Conservation (phyloP, 2,797 vertebrate species). For the Podargus strigoides region DNA sequence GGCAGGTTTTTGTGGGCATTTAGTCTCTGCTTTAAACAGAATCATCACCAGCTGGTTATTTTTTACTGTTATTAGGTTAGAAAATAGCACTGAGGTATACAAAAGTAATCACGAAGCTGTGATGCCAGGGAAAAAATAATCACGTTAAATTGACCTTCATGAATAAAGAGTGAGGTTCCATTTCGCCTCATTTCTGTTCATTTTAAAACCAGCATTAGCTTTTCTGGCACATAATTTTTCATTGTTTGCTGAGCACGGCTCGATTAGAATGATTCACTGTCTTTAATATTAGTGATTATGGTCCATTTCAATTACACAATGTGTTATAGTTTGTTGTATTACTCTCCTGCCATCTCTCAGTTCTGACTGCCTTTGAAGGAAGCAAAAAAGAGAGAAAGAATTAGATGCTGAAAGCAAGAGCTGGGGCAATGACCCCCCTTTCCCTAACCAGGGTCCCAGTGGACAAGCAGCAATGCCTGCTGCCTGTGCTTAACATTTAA, state of each 20-base stretch:
- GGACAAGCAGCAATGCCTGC: neutral
- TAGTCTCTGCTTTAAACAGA: slow-evolving; percentile 58
- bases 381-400: slow-evolving; percentile 12
- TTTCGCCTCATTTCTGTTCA: slow-evolving; percentile 75
- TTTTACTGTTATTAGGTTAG: slow-evolving; percentile 71
- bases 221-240: slow-evolving; percentile 77
- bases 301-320: slow-evolving; percentile 72
- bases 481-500: neutral
- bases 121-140: slow-evolving; percentile 71
- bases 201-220: slow-evolving; percentile 74
- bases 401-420: neutral
- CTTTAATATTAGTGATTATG: slow-evolving; percentile 78
- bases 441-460: neutral
- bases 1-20: slow-evolving; percentile 37
- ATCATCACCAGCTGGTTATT: slow-evolving; percentile 70
- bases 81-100: slow-evolving; percentile 71
- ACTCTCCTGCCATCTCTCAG: slow-evolving; percentile 49
- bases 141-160: slow-evolving; percentile 76
- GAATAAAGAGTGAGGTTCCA: slow-evolving; percentile 75
- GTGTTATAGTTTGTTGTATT: slow-evolving; percentile 67
- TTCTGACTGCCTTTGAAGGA: slow-evolving; percentile 23
- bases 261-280: slow-evolving; percentile 77
- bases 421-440: neutral
- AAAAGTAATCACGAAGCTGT: slow-evolving; percentile 68
- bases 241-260: slow-evolving; percentile 77